A percentile compares a stretch with the other conserved stretches of the same genome.
Evolutionary conservation across 2,888 invertebrate genomes (phyloP).

Genomic region (Metalampra italica): DNA sequence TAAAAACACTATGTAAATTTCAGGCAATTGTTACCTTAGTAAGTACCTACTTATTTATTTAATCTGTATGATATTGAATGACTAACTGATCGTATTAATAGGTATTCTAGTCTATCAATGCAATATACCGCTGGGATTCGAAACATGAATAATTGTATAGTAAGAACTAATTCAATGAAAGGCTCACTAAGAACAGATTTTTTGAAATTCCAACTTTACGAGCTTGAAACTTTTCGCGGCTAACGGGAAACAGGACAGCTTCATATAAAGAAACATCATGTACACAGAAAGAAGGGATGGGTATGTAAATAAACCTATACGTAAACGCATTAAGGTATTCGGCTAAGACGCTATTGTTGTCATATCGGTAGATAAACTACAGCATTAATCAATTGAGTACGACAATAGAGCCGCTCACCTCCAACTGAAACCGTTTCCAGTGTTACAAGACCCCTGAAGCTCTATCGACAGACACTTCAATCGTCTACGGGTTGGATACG

Average conservation of each 20-base stretch:
- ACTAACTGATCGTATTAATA: too few species aligned
- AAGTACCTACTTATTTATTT: too few species aligned
- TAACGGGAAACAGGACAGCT: too few species aligned
- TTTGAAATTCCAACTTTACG: constrained; percentile 4
- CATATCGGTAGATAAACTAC: constrained; percentile 74
- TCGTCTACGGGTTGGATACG: background rate
- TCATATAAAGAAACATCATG: background rate
- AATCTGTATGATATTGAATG: too few species aligned
- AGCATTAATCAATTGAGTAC: constrained; percentile 67
- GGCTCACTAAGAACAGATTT: too few species aligned
- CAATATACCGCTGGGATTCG: too few species aligned
- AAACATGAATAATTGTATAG: too few species aligned
- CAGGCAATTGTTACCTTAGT: too few species aligned
- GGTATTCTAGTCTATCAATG: too few species aligned
- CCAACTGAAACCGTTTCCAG: constrained; percentile 46
- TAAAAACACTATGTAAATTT: too few species aligned
- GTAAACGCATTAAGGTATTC: constrained; percentile 65
- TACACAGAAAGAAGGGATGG: constrained; percentile 39
- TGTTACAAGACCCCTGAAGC: constrained; percentile 30
- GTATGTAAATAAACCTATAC: constrained; percentile 61
- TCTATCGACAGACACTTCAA: constrained; percentile 9
- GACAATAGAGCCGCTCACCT: constrained; percentile 69
- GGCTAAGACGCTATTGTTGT: constrained; percentile 72
- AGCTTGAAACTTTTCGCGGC: background rate
- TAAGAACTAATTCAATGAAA: too few species aligned